Base-by-base conservation (phyloP, 2,888 invertebrate species). In the Halocaridina rubra region DNA sequence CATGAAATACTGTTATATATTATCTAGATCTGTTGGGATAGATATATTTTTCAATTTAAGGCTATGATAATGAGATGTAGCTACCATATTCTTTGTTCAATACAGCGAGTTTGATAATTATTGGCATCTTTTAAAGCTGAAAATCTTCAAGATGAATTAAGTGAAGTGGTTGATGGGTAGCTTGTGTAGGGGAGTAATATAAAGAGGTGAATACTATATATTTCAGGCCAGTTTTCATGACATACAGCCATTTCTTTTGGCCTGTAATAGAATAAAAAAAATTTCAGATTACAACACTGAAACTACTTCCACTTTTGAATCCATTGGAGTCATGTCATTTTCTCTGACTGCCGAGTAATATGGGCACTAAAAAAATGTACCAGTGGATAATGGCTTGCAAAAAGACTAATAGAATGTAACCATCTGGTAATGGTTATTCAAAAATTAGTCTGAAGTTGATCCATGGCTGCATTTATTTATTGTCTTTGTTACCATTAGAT, bases 201-300 rank as follows among this genome's bases (percentile, higher is more conserved):
- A n/a, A n/a, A n/a, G n/a, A n/a, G n/a, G 30, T 32, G 33, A 46
- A 33, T 61, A 71, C 71, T 76, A 67, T 76, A 39, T 71, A 53
- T 53, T 69, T 81, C 69, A 75, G 84, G 84, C 80, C 84, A 80
- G 75, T 46, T 84, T 61, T 64, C 75, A 84, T 80, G 84, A 84
- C 84, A 84, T 84, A 64, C 84, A 84, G 84, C 84, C 84, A 84
- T 84, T 84, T 84, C 84, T 80, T 69, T 84, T 84, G 84, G 84
- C 84, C 75, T 79, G 82, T 77, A 46, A 78, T 53, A 76, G 30
- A 30, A 53, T 16, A 53, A 53, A n/a, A 53, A n/a, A 16, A 16
- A 53, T 53, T 53, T 53, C 19, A n/a, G n/a, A n/a, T n/a, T n/a
- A n/a, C n/a, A n/a, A n/a, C n/a, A n/a, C n/a, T n/a, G n/a, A n/a